Evolutionary conservation across 2,113 vertebrate species (phyloP), one percentile per base, ranked within the genome.

Genomic region (Alethe castanea): DNA sequence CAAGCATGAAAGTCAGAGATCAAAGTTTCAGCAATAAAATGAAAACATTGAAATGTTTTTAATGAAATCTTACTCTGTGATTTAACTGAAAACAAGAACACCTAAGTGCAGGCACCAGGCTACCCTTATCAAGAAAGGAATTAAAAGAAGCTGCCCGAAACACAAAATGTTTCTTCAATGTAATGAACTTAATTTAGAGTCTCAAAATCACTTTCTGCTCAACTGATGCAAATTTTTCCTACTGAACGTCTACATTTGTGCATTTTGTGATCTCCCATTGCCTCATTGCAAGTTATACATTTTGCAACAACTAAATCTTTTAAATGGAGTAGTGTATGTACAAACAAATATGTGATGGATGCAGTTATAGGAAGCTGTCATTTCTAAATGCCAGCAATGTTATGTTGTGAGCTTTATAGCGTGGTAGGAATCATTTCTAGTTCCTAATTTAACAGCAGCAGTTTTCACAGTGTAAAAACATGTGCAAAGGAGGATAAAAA

Each of bases 21-120:
- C 78, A 92, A 78, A 92, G 59, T 95, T 93, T 77, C 88, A 93
- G 62, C 72, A 92, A 74, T 91, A 88, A 70, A 97, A 88, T 95
- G 28, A 96, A 96, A 96, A 53, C 77, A 86, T 62, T 93, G 18
- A 84, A 56, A 84, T 86, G 57, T 88, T 96, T 95, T 86, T 35
- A 94, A 92, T 95, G 86, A 78, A 40, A 60, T 56, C 3, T 86
- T 31, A 60, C 35, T 91, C 69, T 96, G 28, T 91, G 90, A 82
- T 84, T 85, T 91, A 91, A 81, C 67, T 89, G 85, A 71, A 96
- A 95, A 91, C 61, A 79, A 93, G 90, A 94, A 84, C 81, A 96
- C 74, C 88, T 85, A 90, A 92, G 69, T 94, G 40, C 48, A 93
- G 73, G 74, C 64, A 77, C 44, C 57, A 92, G 83, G 56, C 62